Percentiles rank a stretch among this genome's conserved stretches.
These are phyloP conservation scores for Anguilla megastoma DNA, from an alignment of 2,797 vertebrate genomes.

Conservation along the genomic window DNA sequence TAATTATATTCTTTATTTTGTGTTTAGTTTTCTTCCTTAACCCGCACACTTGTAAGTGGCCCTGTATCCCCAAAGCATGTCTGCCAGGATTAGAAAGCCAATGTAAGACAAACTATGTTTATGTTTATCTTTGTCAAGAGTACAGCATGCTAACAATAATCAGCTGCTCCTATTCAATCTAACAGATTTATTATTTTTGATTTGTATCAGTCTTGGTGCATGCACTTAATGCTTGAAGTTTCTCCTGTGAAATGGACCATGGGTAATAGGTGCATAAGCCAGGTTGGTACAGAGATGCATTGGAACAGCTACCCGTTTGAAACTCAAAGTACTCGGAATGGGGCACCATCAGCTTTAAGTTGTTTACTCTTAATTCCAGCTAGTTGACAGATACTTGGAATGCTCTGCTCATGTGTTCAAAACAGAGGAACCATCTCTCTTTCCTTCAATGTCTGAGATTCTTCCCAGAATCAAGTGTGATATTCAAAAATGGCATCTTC, in stretches of 20 bases:
- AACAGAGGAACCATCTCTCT: neutral
- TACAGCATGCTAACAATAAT: neutral
- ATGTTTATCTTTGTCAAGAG: neutral
- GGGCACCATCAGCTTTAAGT: neutral
- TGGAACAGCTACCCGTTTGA: neutral
- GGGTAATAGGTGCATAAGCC: neutral
- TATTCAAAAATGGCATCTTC: slow-evolving; percentile 30
- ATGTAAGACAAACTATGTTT: neutral
- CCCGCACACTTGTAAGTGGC: neutral
- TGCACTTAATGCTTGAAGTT: neutral
- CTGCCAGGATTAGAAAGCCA: neutral
- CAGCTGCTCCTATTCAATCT: neutral
- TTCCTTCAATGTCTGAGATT: neutral
- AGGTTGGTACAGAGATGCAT: neutral
- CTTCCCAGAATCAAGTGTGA: slow-evolving; percentile 28
- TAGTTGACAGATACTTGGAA: neutral
- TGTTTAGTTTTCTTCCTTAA: neutral
- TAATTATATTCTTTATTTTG: neutral
- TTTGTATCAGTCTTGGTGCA: neutral
- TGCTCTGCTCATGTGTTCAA: neutral
- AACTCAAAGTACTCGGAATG: neutral
- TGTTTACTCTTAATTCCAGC: neutral
- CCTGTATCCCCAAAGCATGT: neutral
- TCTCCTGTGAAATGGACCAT: too few species aligned
- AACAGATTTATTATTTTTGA: neutral